phyloP scores from a whole-genome alignment of 2,888 invertebrate species.

The Lutraria lutraria region DNA sequence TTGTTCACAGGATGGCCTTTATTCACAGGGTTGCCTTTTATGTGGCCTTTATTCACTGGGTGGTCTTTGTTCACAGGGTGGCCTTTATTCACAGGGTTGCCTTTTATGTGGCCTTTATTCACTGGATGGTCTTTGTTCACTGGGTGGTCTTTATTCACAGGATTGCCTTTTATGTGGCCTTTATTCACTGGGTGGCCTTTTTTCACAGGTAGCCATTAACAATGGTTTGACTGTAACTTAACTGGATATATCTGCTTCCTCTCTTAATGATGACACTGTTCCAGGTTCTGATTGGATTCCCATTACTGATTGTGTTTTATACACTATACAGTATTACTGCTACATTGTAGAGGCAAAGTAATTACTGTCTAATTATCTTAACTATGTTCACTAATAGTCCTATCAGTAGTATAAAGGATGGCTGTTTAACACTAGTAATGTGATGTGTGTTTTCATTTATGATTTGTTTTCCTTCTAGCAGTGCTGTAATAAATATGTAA shows the following conservation, averaged over 20 bases:
- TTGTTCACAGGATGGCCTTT: no score
- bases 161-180: background rate
- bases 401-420: background rate
- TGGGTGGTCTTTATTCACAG: background rate
- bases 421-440: background rate
- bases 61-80: no score
- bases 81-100: no score
- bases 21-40: no score
- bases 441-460: background rate
- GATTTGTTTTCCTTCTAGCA: slow-evolving; percentile 1
- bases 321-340: background rate
- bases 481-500: background rate
- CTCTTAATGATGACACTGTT: no score
- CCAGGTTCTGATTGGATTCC: no score
- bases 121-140: no score
- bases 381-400: background rate
- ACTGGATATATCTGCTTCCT: no score
- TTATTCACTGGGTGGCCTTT: background rate
- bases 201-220: background rate
- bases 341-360: background rate
- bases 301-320: no score
- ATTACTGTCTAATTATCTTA: background rate
- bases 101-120: no score
- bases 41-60: no score
- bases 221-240: no score